phyloP scores from a whole-genome alignment of 2,888 invertebrate species.

The Dyspetes luteomarginatus region DNA sequence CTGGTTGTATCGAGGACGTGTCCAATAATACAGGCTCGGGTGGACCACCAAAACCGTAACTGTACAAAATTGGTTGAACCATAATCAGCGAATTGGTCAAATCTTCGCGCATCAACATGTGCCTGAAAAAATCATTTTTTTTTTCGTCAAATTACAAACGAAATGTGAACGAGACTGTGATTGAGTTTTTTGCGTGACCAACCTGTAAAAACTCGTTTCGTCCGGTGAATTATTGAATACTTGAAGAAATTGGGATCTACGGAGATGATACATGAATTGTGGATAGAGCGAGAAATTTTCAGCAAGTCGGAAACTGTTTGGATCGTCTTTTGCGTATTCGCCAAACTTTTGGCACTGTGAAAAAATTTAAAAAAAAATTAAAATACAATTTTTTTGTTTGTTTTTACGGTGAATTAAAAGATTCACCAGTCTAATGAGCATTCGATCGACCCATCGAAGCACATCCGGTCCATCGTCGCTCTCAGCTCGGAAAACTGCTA shows the following conservation, averaged over 20 bases:
- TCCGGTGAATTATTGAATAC: constrained; percentile 99
- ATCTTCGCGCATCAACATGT: constrained; percentile 98
- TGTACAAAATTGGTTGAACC: constrained; percentile 99
- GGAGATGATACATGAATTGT: constrained; percentile 99
- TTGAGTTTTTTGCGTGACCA: constrained; percentile 44
- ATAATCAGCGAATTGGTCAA: constrained; percentile 98
- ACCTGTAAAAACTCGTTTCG: constrained; percentile 99
- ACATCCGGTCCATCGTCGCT: constrained; percentile 98
- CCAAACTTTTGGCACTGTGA: constrained; percentile 99
- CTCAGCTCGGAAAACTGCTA: constrained; percentile 98
- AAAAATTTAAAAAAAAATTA: not conserved
- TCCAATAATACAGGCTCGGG: constrained; percentile 99
- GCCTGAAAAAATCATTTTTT: constrained; percentile 85
- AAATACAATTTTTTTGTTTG: not conserved
- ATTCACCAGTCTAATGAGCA: constrained; percentile 96
- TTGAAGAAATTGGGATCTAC: constrained; percentile 99
- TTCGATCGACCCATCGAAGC: constrained; percentile 98
- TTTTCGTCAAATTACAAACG: constrained; percentile 8
- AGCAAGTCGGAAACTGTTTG: constrained; percentile 96
- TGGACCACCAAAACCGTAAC: constrained; percentile 98
- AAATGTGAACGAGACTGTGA: not conserved
- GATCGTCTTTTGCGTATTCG: constrained; percentile 98
- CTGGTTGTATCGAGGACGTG: constrained; percentile 98
- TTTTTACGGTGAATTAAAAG: not conserved
- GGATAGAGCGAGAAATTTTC: constrained; percentile 99